Base-by-base conservation (phyloP, 2,113 vertebrate species). In the Phaethornis superciliosus region DNA sequence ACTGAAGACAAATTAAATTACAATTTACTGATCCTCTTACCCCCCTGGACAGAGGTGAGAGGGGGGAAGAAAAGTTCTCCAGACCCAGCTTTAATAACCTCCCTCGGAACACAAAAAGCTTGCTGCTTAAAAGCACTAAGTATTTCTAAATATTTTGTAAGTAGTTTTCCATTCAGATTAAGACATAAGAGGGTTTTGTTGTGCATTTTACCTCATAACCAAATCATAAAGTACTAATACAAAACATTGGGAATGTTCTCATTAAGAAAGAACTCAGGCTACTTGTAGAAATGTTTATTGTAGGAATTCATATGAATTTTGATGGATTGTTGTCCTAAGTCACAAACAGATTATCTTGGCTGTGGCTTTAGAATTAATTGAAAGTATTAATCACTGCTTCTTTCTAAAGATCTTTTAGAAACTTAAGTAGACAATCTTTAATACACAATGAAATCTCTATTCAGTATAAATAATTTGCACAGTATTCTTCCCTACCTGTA, bases 81-180 rank as follows among this genome's bases (percentile, higher is more conserved):
- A 96, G 47, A 90, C 40, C 32, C 68, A 91, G 72, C 94, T 96
- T 97, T 95, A 94, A 89, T 94, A 93, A 47, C 40, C 55, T 59
- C 92, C 64, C 56, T 27, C 49, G 33, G 58, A 84, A 93, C 30
- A 65, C 27, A 85, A 92, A 96, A 94, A 96, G 77, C 95, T 96
- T 90, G 70, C 85, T 97, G 80, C 90, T 97, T 94, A 96, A 96
- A 97, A 98, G 90, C 89, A 94, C 78, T 93, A 95, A 95, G 85
- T 96, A 94, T 35, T 95, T 93, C 86, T 97, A 96, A 97, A 97
- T 97, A 95, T 94, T 97, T 97, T 20, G 22, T 93, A 90, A 75
- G 35, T 85, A 84, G 71, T 86, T 88, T 88, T 47, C 85, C 74
- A 96, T 88, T 94, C 69, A 92, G 91, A 95, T 81, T 52, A 90